These are phyloP conservation scores for Heliangelus exortis DNA, from an alignment of 2,797 vertebrate species.

Conservation along the genomic window DNA sequence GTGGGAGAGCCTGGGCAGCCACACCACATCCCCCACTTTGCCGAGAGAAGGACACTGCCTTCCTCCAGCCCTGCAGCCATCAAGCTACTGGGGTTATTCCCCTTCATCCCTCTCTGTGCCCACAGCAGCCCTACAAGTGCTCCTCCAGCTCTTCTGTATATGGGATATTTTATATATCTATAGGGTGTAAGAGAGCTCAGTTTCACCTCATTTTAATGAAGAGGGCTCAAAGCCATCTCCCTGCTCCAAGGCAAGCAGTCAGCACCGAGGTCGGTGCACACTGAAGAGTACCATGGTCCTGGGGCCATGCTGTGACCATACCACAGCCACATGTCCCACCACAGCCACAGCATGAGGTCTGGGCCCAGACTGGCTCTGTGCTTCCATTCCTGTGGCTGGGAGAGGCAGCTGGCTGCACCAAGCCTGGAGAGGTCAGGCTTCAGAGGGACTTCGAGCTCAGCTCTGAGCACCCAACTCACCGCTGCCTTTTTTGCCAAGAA, in stretches of 20 bases:
- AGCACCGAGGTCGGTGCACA: background rate
- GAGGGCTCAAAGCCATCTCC: background rate
- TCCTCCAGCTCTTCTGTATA: background rate
- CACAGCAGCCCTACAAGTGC: rapidly evolving
- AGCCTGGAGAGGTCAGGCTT: background rate
- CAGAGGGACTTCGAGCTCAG: background rate
- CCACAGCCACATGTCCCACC: rapidly evolving
- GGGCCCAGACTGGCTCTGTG: no score
- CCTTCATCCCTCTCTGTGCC: background rate
- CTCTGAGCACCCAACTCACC: background rate
- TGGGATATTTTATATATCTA: no score
- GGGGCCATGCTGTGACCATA: background rate
- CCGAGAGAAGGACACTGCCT: background rate
- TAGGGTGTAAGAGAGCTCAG: background rate
- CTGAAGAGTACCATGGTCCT: background rate
- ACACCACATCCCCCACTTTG: background rate
- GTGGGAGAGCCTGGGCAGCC: background rate
- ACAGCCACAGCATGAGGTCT: background rate
- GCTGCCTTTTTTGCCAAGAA: background rate
- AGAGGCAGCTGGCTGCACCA: background rate
- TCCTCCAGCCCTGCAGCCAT: background rate
- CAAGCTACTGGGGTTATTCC: background rate
- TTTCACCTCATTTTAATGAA: background rate
- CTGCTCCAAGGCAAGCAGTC: rapidly evolving
- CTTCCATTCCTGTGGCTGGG: no score